phyloP scores from a whole-genome alignment of 2,113 vertebrate genomes.

The Dryoscopus gambensis region DNA sequence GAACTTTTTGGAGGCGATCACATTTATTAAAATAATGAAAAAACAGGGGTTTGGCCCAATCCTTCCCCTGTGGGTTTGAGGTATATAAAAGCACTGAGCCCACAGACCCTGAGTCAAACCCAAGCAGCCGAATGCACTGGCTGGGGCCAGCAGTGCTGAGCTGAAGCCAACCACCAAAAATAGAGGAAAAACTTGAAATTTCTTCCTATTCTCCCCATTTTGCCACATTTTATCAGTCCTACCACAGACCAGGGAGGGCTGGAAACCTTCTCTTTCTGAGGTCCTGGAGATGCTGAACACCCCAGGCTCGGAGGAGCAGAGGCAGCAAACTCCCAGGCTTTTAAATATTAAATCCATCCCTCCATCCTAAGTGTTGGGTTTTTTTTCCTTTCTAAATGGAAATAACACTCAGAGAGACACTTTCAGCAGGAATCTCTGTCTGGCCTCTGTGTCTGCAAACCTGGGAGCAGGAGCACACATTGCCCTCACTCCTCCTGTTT shows the following conservation, averaged over 20 bases:
- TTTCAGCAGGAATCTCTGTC: not conserved
- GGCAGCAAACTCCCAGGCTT: not conserved
- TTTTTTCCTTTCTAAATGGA: not conserved
- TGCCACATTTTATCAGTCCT: accelerated
- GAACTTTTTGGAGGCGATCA: not conserved
- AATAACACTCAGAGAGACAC: not conserved
- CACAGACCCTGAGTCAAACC: not conserved
- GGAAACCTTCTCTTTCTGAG: not conserved
- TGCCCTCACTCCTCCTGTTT: not conserved
- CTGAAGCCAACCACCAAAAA: not conserved
- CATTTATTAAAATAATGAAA: not conserved
- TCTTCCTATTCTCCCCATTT: not conserved
- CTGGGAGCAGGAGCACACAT: not conserved
- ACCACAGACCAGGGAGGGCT: accelerated
- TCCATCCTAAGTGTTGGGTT: not conserved
- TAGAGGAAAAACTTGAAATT: not conserved
- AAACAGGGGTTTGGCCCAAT: not conserved
- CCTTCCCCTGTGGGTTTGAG: not conserved
- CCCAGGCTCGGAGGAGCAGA: accelerated
- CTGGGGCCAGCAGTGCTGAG: not conserved
- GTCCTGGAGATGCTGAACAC: not conserved
- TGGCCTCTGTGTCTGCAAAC: not conserved
- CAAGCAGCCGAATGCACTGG: not conserved
- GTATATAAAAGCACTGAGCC: not conserved
- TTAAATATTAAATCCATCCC: not conserved